Evolutionary conservation across 2,113 vertebrate species (phyloP), one percentile per base, ranked within the genome.

Genomic region (Poeciliopsis prolifica): DNA sequence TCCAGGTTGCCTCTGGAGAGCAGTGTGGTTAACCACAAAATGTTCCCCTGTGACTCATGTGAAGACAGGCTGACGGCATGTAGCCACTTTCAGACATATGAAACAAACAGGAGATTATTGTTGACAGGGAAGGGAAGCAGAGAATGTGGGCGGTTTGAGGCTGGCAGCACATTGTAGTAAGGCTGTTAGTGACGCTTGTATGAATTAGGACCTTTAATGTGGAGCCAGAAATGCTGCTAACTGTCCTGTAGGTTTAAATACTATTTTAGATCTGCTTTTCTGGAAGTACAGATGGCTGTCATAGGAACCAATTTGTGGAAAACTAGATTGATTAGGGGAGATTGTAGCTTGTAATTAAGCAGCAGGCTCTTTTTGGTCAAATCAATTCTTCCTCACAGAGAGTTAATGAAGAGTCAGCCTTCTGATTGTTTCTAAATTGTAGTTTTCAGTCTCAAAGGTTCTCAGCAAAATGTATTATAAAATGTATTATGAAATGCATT

Each of bases 11-110:
- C 83, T 83, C 81, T 35, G 3, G 65, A 86, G 86, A 87, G 75
- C 72, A 74, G 61, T 68, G 82, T 65, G 88, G 90, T 91, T 88
- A 92, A 88, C 91, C 88, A 62, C 89, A 86, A 87, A 89, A 79
- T 35, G 82, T 63, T 83, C 86, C 85, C 89, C 60, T 0, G 88
- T 71, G 90, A 83, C 85, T 88, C 81, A 83, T 87, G 74, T 68
- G 72, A 75, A 62, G 86, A 85, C 84, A 80, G 83, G 74, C 78
- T 86, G 89, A 87, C 90, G 88, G 88, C 89, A 87, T 89, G 79
- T 61, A 77, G 80, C 83, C 78, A 35, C 75, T 33, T 61, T 69
- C 70, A 88, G 87, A 87, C 88, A 80, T 84, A 86, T 83, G 67
- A 79, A 86, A 71, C 35, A 31, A 88, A 87, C 84, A 70, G 26